These are phyloP conservation scores for Melospiza melodia DNA, from an alignment of 2,113 vertebrate species.

Conservation along the genomic window DNA sequence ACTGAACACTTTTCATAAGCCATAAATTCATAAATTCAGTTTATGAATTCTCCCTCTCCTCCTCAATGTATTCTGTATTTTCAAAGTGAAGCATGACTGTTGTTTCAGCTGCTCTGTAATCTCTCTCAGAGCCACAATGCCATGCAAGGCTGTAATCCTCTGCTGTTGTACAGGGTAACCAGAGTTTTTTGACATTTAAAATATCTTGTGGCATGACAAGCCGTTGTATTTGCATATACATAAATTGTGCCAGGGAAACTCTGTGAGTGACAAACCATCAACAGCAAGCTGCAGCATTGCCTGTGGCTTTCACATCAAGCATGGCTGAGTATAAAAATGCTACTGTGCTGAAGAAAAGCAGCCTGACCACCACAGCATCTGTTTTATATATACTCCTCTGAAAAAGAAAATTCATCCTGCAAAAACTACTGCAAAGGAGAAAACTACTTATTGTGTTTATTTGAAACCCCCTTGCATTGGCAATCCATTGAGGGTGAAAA, in stretches of 20 bases:
- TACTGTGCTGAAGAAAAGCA: background rate
- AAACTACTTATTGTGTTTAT: background rate
- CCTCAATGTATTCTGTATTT: background rate
- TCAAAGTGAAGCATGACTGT: background rate
- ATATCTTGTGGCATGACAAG: slow-evolving; percentile 13
- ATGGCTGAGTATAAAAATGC: background rate
- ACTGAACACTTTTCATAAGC: background rate
- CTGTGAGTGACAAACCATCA: slow-evolving; percentile 39
- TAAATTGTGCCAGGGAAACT: slow-evolving; percentile 24
- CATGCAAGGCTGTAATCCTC: background rate
- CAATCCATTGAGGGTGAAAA: background rate
- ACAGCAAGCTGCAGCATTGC: slow-evolving; percentile 14
- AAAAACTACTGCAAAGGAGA: background rate
- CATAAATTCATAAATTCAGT: background rate
- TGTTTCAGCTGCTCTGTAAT: background rate
- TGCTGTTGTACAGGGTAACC: slow-evolving; percentile 1
- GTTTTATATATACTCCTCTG: background rate
- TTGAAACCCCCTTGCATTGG: background rate
- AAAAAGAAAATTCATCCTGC: background rate
- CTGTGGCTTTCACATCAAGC: slow-evolving; percentile 28
- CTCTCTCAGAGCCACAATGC: background rate
- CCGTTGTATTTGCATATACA: slow-evolving; percentile 27
- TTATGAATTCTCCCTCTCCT: background rate
- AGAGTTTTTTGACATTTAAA: slow-evolving; percentile 49
- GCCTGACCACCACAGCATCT: background rate